Base-by-base conservation (phyloP, 2,797 vertebrate species). In the Babyrousa celebensis region DNA sequence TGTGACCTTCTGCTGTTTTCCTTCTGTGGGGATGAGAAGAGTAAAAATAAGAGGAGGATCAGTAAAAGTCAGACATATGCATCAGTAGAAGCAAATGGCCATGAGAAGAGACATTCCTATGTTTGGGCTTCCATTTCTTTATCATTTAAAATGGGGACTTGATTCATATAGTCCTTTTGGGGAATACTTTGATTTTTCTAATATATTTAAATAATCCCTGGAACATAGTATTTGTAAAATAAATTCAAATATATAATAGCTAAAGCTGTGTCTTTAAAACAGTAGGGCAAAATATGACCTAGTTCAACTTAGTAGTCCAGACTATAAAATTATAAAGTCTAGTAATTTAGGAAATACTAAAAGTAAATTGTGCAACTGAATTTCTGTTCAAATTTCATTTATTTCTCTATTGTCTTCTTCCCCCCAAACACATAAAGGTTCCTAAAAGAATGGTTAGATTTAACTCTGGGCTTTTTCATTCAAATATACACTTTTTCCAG, bases 341-440 rank as follows among this genome's bases (percentile, higher is more conserved):
- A 84, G 27, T 72, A 63, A 87, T 68, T 89, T 87, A 74, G 52
- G 52, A 97, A 78, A 48, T 40, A 75, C 70, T 16, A 72, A 85
- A 75, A 85, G 58, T 1, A 54, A 52, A 82, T 68, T 67, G 6
- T 48, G 2, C n/a, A 67, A 6, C 6, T 27, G 36, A 62, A 56
- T 79, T 96, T 86, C 40, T n/a, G 11, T 20, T 67, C 29, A 87
- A 6, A n/a, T 62, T 74, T 75, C 5, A 18, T 56, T 77, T 85
- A 32, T 89, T 79, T 21, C 12, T n/a, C 17, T 65, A 5, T 71
- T 83, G 12, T 71, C 7, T 60, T 83, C 12, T 83, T 93, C 10
- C 5, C 43, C 32, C 54, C 0, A 21, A 15, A 82, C 23, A 75
- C 10, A 52, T 7, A 54, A 75, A 75, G 4, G 6, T 85, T 65